Conservation (phyloP, 2,113 vertebrate species). For the Sciurus niger region DNA sequence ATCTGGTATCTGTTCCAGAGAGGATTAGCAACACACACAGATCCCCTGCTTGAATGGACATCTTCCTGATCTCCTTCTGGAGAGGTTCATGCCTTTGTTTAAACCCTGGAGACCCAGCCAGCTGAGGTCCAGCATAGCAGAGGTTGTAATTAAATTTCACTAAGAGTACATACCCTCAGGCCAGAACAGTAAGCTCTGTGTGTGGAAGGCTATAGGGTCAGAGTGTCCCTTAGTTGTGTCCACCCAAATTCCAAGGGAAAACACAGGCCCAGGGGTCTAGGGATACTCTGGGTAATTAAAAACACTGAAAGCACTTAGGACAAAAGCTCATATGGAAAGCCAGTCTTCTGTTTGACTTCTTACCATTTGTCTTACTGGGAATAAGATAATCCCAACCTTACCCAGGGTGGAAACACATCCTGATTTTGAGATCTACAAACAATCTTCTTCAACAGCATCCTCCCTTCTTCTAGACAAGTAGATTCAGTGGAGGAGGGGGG, state of each 20-base stretch:
- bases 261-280: neutral
- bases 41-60: conserved; percentile 46
- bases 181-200: neutral
- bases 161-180: neutral
- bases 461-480: neutral
- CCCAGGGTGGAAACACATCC: neutral
- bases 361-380: neutral
- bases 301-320: neutral
- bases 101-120: conserved; percentile 9
- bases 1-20: neutral
- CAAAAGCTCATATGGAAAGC: neutral
- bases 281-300: neutral
- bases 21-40: conserved; percentile 56
- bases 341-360: neutral
- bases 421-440: neutral
- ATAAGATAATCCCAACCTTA: neutral
- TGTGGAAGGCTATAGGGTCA: neutral
- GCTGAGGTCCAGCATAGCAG: conserved; percentile 61
- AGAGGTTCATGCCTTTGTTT: conserved; percentile 37
- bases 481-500: neutral
- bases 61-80: conserved; percentile 62
- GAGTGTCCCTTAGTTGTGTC: accelerated
- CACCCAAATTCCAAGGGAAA: neutral
- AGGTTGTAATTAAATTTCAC: conserved; percentile 5
- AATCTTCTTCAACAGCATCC: neutral